Percentiles rank a stretch among this genome's conserved stretches.
phyloP scores from a whole-genome alignment of 2,113 vertebrate species.

The Cyanoderma ruficeps region DNA sequence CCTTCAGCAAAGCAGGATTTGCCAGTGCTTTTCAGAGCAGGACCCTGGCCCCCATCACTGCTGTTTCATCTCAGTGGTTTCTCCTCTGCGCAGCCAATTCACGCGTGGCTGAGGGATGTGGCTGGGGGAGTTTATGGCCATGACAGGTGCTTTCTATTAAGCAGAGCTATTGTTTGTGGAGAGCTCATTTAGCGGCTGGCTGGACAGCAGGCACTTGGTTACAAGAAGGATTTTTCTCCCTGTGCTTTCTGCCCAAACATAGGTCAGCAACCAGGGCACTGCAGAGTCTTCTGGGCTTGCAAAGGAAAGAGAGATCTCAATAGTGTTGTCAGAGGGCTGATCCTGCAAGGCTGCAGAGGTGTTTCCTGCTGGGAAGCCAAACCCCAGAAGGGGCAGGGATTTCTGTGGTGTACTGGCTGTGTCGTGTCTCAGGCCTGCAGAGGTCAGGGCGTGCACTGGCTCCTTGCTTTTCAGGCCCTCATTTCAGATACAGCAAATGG shows the following conservation, averaged over 20 bases:
- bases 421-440: not conserved
- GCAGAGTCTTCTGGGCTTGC: not conserved
- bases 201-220: constrained; percentile 46
- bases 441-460: not conserved
- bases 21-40: constrained; percentile 7
- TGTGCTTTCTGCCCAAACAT: not conserved
- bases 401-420: not conserved
- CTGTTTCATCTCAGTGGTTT: constrained; percentile 18
- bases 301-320: not conserved
- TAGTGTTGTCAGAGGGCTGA: not conserved
- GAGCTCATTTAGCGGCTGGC: constrained; percentile 57
- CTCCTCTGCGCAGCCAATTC: constrained; percentile 21
- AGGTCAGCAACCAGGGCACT: constrained; percentile 6
- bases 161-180: constrained; percentile 52
- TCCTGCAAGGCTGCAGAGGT: not conserved
- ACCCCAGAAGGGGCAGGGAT: not conserved
- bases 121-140: constrained; percentile 38
- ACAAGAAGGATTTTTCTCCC: constrained; percentile 41
- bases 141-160: constrained; percentile 53
- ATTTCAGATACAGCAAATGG: not conserved
- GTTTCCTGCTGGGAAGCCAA: not conserved
- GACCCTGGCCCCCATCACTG: not conserved
- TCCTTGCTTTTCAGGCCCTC: not conserved
- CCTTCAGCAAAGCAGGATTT: constrained; percentile 16
- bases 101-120: constrained; percentile 25